Conservation (phyloP, 2,888 invertebrate genomes). For the Rotaria sp. region DNA sequence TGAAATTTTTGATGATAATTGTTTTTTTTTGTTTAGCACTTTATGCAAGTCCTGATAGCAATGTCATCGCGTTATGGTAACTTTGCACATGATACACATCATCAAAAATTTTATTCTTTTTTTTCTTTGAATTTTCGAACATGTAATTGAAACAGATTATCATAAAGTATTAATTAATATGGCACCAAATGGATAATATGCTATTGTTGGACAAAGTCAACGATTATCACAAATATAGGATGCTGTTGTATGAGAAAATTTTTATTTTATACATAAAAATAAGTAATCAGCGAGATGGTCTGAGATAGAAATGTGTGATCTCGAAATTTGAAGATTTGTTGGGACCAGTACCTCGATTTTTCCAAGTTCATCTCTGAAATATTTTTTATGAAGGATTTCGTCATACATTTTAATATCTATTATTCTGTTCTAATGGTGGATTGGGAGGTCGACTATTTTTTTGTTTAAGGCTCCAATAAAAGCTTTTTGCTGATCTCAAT, state of each 20-base stretch:
- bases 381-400: too few relatives aligned
- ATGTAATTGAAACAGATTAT: constrained; percentile 25
- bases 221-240: constrained; percentile 41
- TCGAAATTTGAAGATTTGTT: too few relatives aligned
- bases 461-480: too few relatives aligned
- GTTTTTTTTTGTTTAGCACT: not conserved
- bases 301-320: too few relatives aligned
- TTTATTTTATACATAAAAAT: not conserved
- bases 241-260: not conserved
- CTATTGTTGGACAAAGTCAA: constrained; percentile 39
- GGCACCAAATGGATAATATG: constrained; percentile 40
- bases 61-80: constrained; percentile 7
- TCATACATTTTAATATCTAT: too few relatives aligned
- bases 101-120: not conserved
- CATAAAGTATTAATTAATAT: constrained; percentile 37
- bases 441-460: too few relatives aligned
- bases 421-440: too few relatives aligned
- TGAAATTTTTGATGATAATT: too few relatives aligned
- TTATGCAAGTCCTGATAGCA: not conserved
- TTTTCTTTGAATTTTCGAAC: not conserved
- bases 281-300: too few relatives aligned
- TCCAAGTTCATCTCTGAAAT: too few relatives aligned
- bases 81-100: not conserved
- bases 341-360: too few relatives aligned
- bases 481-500: too few relatives aligned